Conservation (phyloP, 2,888 invertebrate genomes). For the Exocentrus adspersus region DNA sequence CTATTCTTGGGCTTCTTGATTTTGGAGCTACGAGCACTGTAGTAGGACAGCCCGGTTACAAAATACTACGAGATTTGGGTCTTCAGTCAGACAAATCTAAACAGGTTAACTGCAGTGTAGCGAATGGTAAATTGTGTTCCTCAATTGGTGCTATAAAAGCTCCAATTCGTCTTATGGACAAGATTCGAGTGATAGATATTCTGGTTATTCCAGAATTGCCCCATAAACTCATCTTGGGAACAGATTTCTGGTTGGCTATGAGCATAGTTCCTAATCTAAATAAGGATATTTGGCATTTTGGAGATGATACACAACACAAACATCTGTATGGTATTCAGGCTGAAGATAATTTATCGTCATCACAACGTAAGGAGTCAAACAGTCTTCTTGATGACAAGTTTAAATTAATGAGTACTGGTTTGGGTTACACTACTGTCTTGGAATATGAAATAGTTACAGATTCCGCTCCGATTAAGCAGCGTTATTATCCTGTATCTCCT, state of each 20-base stretch:
- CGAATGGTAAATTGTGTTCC: neutral
- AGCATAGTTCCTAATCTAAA: neutral
- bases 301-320: neutral
- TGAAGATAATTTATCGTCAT: neutral
- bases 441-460: neutral
- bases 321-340: neutral
- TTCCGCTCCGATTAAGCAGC: conserved; percentile 9
- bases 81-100: neutral
- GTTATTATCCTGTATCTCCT: conserved; percentile 17
- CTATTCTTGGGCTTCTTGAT: neutral
- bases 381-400: neutral
- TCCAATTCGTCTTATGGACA: neutral
- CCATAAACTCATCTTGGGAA: neutral
- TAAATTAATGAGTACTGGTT: neutral
- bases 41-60: neutral
- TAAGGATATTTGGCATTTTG: neutral
- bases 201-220: neutral
- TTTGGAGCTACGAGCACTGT: neutral
- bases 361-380: neutral
- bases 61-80: neutral
- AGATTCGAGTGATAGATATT: neutral
- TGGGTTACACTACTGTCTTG: neutral
- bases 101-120: neutral
- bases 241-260: neutral
- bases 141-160: neutral